These are phyloP conservation scores for Drosophila fulvimacula DNA, from an alignment of 2,888 invertebrate genomes.

Conservation along the genomic window DNA sequence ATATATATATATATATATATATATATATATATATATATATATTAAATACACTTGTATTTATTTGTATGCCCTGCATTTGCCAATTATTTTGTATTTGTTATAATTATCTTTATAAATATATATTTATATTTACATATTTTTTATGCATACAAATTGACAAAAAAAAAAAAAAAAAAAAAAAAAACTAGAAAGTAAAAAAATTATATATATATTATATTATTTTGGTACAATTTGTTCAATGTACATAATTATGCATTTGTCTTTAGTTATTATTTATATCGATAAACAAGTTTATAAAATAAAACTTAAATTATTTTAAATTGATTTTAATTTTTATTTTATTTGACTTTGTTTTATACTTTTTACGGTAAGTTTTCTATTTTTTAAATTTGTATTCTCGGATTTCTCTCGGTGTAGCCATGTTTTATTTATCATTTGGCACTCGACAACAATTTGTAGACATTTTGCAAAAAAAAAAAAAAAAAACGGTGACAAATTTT, in stretches of 20 bases:
- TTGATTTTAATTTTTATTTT: background rate
- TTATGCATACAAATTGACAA: constrained; percentile 44
- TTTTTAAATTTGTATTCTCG: background rate
- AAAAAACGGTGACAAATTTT: constrained; percentile 62
- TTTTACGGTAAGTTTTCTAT: constrained; percentile 4
- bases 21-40: constrained; percentile 30
- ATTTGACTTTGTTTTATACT: background rate
- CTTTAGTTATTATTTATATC: constrained; percentile 59
- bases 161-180: constrained; percentile 2
- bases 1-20: constrained; percentile 13
- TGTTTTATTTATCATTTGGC: constrained; percentile 54
- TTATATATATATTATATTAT: constrained; percentile 23
- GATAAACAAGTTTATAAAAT: constrained; percentile 55
- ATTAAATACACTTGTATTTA: constrained; percentile 29
- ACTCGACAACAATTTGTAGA: constrained; percentile 53
- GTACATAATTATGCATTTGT: constrained; percentile 64
- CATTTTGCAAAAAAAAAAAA: constrained; percentile 55
- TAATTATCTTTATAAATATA: constrained; percentile 41
- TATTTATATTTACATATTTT: constrained; percentile 19
- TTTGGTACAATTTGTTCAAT: constrained; percentile 69
- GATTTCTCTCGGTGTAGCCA: constrained; percentile 35
- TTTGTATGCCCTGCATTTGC: constrained; percentile 74
- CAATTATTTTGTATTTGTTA: constrained; percentile 67
- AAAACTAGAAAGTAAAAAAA: constrained; percentile 8
- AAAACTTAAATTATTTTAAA: constrained; percentile 54